Conservation (phyloP, 2,888 invertebrate species). For the Azorinus chamasolen region DNA sequence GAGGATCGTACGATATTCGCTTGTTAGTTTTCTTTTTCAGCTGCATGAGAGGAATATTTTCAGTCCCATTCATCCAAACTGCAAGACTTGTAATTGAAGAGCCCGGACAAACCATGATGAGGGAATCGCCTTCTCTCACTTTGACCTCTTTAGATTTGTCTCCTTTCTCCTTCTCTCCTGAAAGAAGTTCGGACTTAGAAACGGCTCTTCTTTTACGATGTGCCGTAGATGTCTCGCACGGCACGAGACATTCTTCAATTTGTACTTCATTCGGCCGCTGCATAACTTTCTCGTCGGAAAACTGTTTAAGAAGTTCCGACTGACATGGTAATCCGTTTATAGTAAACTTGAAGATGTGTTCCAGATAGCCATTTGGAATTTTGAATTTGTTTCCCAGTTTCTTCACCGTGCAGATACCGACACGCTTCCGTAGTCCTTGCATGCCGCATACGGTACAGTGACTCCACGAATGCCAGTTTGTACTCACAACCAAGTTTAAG, state of each 20-base stretch:
- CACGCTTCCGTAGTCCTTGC: constrained; percentile 45
- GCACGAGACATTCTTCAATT: constrained; percentile 32
- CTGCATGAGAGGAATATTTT: constrained; percentile 13
- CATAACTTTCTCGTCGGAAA: constrained; percentile 18
- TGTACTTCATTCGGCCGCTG: constrained; percentile 45
- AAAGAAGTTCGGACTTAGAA: constrained; percentile 6
- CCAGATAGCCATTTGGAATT: constrained; percentile 34
- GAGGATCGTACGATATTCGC: constrained; percentile 47
- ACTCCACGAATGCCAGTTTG: constrained; percentile 64
- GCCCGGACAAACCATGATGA: constrained; percentile 53
- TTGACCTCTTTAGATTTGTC: constrained; percentile 25
- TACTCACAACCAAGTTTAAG: constrained; percentile 43
- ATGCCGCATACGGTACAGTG: constrained; percentile 54
- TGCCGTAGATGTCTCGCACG: constrained; percentile 7
- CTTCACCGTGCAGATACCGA: constrained; percentile 56
- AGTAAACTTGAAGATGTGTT: constrained; percentile 44
- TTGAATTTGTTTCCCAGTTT: constrained; percentile 17
- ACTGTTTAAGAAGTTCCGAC: constrained; percentile 50
- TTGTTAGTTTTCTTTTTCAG: constrained; percentile 30
- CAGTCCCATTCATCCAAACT: constrained; percentile 51
- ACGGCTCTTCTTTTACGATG: constrained; percentile 22
- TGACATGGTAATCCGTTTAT: constrained; percentile 52
- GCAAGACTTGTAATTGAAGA: constrained; percentile 22
- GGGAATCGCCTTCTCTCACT: constrained; percentile 27
- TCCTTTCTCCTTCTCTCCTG: constrained; percentile 11